Percentiles rank a stretch among this genome's conserved stretches.
Evolutionary conservation across 1,140 invertebrate genomes (phyloP).

Genomic region (Rhopalosiphum padi): DNA sequence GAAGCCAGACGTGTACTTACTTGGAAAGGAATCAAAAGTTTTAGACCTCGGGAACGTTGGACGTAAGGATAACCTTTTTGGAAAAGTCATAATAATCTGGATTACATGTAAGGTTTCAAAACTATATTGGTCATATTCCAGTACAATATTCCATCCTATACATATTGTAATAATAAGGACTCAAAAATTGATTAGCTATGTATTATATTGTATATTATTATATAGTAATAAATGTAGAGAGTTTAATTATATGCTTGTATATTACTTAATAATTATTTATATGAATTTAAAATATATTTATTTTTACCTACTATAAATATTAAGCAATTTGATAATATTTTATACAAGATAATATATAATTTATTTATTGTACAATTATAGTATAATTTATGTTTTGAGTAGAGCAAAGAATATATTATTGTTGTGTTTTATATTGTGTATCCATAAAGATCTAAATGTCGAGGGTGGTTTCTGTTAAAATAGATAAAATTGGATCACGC

Average conservation of each 20-base stretch:
- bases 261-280: background rate
- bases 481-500: no score
- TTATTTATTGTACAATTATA: no score
- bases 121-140: background rate
- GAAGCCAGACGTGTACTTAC: background rate
- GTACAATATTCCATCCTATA: background rate
- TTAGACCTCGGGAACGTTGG: background rate
- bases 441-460: no score
- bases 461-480: no score
- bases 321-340: no score
- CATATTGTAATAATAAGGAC: background rate
- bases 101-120: constrained; percentile 27
- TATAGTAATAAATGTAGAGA: background rate
- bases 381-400: no score
- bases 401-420: no score
- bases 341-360: no score
- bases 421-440: no score
- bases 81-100: background rate
- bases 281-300: background rate
- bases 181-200: background rate
- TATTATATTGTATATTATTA: background rate
- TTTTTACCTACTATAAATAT: no score
- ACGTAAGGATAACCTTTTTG: background rate
- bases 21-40: constrained; percentile 25
- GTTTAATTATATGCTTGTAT: background rate